Conservation (phyloP, 2,113 vertebrate species). For the Chaetura pelagica region DNA sequence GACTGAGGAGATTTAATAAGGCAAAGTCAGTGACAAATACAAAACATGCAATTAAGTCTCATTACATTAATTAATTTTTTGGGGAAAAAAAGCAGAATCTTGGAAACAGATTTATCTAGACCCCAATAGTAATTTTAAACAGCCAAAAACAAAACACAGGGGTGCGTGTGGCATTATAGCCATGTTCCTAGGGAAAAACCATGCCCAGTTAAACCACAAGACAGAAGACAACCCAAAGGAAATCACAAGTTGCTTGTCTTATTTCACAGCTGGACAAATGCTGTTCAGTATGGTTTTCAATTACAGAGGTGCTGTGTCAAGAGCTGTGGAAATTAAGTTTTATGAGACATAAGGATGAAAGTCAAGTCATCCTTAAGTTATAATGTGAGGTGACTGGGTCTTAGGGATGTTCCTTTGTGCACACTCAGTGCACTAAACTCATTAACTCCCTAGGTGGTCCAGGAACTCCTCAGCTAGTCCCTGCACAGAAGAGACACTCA, state of each 20-base stretch:
- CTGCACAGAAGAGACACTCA: background rate
- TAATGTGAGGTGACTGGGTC: background rate
- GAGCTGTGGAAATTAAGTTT: background rate
- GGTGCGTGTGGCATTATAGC: background rate
- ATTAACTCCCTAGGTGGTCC: background rate
- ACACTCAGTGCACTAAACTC: background rate
- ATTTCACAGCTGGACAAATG: background rate
- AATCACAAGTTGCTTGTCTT: background rate
- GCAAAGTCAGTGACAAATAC: background rate
- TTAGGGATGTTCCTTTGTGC: background rate
- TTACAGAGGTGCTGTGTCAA: background rate
- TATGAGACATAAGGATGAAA: background rate
- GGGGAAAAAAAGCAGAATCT: background rate
- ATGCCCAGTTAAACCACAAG: background rate
- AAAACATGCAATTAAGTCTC: background rate
- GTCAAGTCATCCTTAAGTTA: background rate
- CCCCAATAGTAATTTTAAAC: background rate
- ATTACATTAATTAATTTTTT: background rate
- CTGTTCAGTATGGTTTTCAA: background rate
- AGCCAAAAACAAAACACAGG: background rate
- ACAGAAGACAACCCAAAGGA: background rate
- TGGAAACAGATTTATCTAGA: background rate
- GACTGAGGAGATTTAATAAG: background rate
- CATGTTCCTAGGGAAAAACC: background rate
- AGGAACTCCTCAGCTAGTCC: background rate